phyloP scores from a whole-genome alignment of 2,797 vertebrate genomes.

The Siniperca undulata region DNA sequence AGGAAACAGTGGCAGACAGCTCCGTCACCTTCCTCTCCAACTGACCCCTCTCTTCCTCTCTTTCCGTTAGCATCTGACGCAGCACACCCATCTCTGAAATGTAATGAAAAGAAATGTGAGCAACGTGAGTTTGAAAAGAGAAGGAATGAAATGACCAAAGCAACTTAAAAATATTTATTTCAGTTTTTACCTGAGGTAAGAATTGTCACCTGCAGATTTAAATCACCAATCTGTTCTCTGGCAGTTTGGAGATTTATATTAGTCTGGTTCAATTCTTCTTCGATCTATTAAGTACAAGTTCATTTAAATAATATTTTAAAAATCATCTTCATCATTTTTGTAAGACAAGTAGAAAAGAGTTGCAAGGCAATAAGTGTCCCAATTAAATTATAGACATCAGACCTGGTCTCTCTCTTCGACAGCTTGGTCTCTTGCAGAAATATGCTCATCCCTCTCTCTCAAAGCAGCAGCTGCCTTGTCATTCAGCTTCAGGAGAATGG shows the following conservation, averaged over 20 bases:
- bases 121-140: background rate
- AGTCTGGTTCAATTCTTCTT: slow-evolving; percentile 73
- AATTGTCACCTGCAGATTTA: slow-evolving; percentile 84
- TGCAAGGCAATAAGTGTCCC: background rate
- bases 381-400: background rate
- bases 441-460: slow-evolving; percentile 68
- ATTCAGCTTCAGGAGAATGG: slow-evolving; percentile 80
- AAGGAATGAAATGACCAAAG: background rate
- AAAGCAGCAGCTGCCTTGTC: slow-evolving; percentile 80
- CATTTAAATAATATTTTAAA: background rate
- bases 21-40: slow-evolving; percentile 82
- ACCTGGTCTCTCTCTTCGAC: slow-evolving; percentile 81
- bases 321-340: background rate
- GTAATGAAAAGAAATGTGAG: background rate
- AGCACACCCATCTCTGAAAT: slow-evolving; percentile 84
- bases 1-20: slow-evolving; percentile 84
- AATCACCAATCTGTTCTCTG: slow-evolving; percentile 79
- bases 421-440: slow-evolving; percentile 72
- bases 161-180: background rate
- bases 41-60: slow-evolving; percentile 76
- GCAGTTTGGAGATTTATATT: slow-evolving; percentile 74
- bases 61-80: slow-evolving; percentile 79
- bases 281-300: slow-evolving; percentile 69
- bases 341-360: background rate
- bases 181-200: slow-evolving; percentile 81